These are phyloP conservation scores for Rhipidura dahli DNA, from an alignment of 2,113 vertebrate species.

Conservation along the genomic window DNA sequence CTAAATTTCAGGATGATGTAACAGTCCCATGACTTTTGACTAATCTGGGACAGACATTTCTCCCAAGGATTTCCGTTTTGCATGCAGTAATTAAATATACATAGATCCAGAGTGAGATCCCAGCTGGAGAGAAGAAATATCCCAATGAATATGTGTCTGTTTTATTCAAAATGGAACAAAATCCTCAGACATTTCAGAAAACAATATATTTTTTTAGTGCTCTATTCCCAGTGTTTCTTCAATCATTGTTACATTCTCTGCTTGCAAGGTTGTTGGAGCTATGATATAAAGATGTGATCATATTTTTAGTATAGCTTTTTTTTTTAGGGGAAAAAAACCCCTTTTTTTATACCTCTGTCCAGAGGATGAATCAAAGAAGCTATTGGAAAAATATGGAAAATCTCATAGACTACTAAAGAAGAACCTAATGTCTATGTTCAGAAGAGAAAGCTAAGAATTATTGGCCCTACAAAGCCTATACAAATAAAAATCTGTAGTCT, in stretches of 20 bases:
- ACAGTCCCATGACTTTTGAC: not conserved
- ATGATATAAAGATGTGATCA: not conserved
- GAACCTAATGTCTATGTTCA: not conserved
- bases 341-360: not conserved
- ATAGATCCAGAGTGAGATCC: not conserved
- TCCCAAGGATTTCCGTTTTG: not conserved
- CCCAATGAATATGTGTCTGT: not conserved
- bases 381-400: not conserved
- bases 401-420: not conserved
- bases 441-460: not conserved
- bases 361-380: not conserved
- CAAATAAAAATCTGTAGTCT: not conserved
- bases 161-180: constrained; percentile 19
- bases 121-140: not conserved
- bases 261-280: not conserved
- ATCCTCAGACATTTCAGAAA: constrained; percentile 4
- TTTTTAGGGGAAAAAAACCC: fast-evolving
- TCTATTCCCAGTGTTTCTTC: not conserved
- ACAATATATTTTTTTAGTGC: not conserved
- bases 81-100: not conserved
- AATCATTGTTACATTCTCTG: not conserved
- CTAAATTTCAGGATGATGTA: not conserved
- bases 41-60: constrained; percentile 1
- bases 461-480: not conserved
- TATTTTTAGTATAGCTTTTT: not conserved